Percentiles rank a stretch among this genome's conserved stretches.
These are phyloP conservation scores for Cacatua alba DNA, from an alignment of 2,113 vertebrate genomes.

Conservation along the genomic window DNA sequence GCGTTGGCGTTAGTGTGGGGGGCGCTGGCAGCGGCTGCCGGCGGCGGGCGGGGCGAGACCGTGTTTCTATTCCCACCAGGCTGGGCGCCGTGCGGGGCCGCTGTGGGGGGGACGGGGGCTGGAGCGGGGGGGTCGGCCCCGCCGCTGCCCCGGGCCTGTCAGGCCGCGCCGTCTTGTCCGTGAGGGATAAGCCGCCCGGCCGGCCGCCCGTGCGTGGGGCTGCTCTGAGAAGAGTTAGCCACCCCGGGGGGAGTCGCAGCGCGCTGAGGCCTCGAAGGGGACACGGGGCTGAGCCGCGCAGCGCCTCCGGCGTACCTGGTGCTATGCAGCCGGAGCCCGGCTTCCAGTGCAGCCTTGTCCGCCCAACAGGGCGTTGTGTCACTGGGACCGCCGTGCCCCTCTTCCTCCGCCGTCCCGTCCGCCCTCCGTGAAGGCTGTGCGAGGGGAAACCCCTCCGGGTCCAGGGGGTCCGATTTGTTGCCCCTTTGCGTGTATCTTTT, in stretches of 20 bases:
- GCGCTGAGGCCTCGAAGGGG: background rate
- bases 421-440: background rate
- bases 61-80: background rate
- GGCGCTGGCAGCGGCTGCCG: no score
- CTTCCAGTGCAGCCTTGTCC: accelerated
- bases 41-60: no score
- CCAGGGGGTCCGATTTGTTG: background rate
- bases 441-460: background rate
- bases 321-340: background rate
- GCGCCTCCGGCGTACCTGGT: background rate
- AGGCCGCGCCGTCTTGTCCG: background rate
- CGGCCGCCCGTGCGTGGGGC: no score
- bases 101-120: background rate
- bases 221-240: background rate
- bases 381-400: background rate
- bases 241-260: background rate
- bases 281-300: background rate
- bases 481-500: accelerated
- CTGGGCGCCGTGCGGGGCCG: background rate
- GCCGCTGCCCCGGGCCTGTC: background rate
- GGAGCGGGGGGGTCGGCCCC: background rate
- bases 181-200: background rate
- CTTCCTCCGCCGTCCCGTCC: no score
- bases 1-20: no score
- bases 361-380: accelerated